Evolutionary conservation across 2,797 vertebrate genomes (phyloP), one percentile per base, ranked within the genome.

Genomic region (Hippopotamyrus pictus): DNA sequence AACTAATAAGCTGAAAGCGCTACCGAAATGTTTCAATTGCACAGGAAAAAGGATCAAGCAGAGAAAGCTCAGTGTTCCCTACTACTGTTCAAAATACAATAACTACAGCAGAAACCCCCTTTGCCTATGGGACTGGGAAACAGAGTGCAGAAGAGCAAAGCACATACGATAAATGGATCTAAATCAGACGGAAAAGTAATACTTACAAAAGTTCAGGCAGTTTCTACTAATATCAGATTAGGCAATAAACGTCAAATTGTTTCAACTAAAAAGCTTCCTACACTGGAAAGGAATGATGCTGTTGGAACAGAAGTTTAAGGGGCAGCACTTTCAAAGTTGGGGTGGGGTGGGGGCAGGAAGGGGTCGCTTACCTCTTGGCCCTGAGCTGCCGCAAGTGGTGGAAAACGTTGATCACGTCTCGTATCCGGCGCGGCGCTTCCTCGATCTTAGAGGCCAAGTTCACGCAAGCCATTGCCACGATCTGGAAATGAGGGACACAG

Each of bases 401-500:
- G 91, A 99, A 99, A 90, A 99, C 98, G 25, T 99, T 99, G 94
- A 99, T 99, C 94, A 99, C 98, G 12, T 99, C 99, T 94, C 98
- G 95, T 96, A 99, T 97, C 89, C 98, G 96, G 22, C 98, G 95
- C 0, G 99, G 98, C 0, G 99, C 98, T 97, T 99, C 99, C 95
- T 99, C 98, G 0, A 99, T 99, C 95, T 99, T 99, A 89, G 99
- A 99, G 2, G 99, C 99, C 92, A 99, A 94, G 95, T 99, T 98
- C 94, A 99, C 97, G 93, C 98, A 99, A 90, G 99, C 98, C 99
- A 99, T 99, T 0, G 99, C 97, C 93, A 99, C 98, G 95, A 99
- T 99, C 99, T 99, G 96, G 88, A 96, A 37, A 59, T 29, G 29
- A 37, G 85, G 53, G 29, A n/a, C 12, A 59, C n/a, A 48, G 14